Percentiles rank a stretch among this genome's conserved stretches.
Evolutionary conservation across 2,888 invertebrate genomes (phyloP).

Genomic region (Parasteatoda lunata): DNA sequence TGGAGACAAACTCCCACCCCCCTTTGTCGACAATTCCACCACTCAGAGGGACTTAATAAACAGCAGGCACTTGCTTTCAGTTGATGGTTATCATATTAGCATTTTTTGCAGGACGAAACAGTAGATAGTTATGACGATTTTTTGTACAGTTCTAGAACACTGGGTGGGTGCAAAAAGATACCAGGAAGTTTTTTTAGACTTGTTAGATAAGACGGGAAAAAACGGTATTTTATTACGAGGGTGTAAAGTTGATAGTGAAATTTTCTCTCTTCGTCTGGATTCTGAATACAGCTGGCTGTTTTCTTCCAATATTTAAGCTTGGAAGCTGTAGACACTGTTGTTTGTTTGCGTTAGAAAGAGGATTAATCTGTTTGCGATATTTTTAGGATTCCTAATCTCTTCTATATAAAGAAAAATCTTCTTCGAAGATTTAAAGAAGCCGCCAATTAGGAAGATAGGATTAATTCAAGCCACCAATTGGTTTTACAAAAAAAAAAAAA

Average conservation of each 20-base stretch:
- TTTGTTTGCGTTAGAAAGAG: too few species aligned
- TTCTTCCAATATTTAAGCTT: background rate
- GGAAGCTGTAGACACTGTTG: too few species aligned
- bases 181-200: background rate
- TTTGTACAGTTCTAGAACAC: background rate
- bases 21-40: background rate
- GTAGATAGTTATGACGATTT: background rate
- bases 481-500: too few species aligned
- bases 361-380: too few species aligned
- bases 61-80: conserved; percentile 2
- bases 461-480: too few species aligned
- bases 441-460: too few species aligned
- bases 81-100: conserved; percentile 9
- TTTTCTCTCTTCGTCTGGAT: too few species aligned
- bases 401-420: too few species aligned
- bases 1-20: background rate
- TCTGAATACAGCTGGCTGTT: background rate
- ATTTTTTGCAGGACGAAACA: background rate
- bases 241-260: background rate
- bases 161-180: conserved; percentile 24
- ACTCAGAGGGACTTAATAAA: conserved; percentile 4
- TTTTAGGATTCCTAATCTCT: too few species aligned
- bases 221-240: background rate
- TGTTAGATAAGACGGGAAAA: background rate
- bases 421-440: too few species aligned